Evolutionary conservation across 2,797 vertebrate species (phyloP), one percentile per base, ranked within the genome.

Genomic region (Pangasius djambal): DNA sequence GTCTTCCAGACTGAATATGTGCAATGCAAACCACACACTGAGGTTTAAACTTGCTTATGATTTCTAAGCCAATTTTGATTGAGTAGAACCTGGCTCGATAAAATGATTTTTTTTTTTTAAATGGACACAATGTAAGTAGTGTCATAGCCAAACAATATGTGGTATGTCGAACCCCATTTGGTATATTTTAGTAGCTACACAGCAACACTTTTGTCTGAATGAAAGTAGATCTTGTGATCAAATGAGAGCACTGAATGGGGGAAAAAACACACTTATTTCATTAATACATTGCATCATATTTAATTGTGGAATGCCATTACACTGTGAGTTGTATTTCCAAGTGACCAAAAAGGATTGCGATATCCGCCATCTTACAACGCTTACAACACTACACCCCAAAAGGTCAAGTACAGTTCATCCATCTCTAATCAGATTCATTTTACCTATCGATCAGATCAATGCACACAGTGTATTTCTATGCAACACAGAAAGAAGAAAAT

Each of bases 231-330:
- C 9, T 59, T 82, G 20, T 20, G 20, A 12, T 81, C 55, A 82
- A 59, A 78, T 78, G 48, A 52, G n/a, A 69, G 34, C 57, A 69
- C 28, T 65, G 81, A 40, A 50, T 63, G 57, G 12, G 40, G 20
- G 40, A 9, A 18, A n/a, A 74, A 16, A 8, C 44, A 86, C 50
- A 63, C 20, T 7, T 28, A 9, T 86, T 82, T 86, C 6, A 79
- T 83, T 65, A 69, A 59, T 48, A 20, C 57, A 90, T 75, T 59
- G 74, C n/a, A 72, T 48, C 28, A 59, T 82, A 70, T 92, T 92
- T 91, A 87, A 89, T 92, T 88, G 89, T 89, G 92, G 85, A 92
- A 91, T 92, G 88, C 48, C 89, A 57, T 90, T 89, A 88, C 85
- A 89, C 78, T 89, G 84, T 78, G 77, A 31, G 87, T 87, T 88